Evolutionary conservation across 2,888 invertebrate genomes (phyloP).

Genomic region (Chymomyza caudatula): DNA sequence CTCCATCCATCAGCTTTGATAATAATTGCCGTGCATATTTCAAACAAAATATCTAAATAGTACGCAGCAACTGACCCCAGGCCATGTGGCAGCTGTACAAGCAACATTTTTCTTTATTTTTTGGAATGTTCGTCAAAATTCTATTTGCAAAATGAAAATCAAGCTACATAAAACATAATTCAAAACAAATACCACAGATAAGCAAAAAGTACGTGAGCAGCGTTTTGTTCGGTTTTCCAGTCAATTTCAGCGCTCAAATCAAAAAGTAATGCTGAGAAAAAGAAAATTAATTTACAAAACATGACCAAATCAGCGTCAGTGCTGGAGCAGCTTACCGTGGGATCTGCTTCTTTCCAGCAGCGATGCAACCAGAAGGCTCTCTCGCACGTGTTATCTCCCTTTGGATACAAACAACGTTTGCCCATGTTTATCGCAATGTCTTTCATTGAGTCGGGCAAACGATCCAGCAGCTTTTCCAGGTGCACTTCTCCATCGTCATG

Average conservation of each 20-base stretch:
- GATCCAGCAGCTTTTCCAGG: conserved; percentile 57
- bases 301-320: neutral
- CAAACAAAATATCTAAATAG: conserved; percentile 19
- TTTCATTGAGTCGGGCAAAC: conserved; percentile 55
- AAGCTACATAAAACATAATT: conserved; percentile 6
- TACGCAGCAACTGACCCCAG: neutral
- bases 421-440: conserved; percentile 64
- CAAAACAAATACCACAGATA: neutral
- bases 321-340: conserved; percentile 51
- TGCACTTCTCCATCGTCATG: conserved; percentile 65
- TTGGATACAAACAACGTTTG: conserved; percentile 57
- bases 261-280: conserved; percentile 46
- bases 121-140: conserved; percentile 28
- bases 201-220: neutral
- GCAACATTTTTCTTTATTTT: conserved; percentile 15
- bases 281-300: conserved; percentile 13
- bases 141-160: conserved; percentile 21
- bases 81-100: conserved; percentile 29
- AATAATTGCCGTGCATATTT: conserved; percentile 50
- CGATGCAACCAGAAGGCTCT: conserved; percentile 72
- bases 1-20: conserved; percentile 54
- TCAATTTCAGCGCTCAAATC: conserved; percentile 26
- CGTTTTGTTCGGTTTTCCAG: neutral
- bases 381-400: conserved; percentile 67
- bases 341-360: conserved; percentile 73